Base-by-base conservation (phyloP, 2,888 invertebrate species). In the Galeruca laticollis region DNA sequence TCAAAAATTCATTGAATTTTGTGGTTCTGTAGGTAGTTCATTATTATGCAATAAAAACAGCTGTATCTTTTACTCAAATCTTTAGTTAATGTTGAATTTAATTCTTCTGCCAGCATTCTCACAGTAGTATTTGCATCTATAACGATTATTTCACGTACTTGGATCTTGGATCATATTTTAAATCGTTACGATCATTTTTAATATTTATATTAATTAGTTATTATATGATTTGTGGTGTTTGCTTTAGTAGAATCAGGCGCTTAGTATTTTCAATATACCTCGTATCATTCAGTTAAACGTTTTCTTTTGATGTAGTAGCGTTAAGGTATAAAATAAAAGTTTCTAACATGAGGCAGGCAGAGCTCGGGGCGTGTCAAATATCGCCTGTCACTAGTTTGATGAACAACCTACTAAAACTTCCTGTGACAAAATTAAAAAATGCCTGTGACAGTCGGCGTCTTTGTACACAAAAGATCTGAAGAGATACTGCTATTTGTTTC, bases 391-490 rank as follows among this genome's bases (percentile, higher is more conserved):
- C 60, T 66, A 57, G 52, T 64, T 75, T 75, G 74, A 76, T 74
- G 73, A 66, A 75, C 73, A 63, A 70, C 75, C 70, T 69, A 54
- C 71, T 60, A 71, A 37, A 75, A 76, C 74, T 77, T 77, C 74
- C 77, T 76, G 76, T 77, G 78, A 77, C 79, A 77, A 79, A 79
- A 77, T 78, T 79, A 76, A 78, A 79, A 79, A 80, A 76, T 76
- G 72, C 74, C 69, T 63, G 68, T 72, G 71, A 63, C 68, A 40
- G 72, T 60, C 74, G 74, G 74, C 47, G 20, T 9, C 72, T 74
- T 73, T 74, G 72, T 69, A 62, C 60, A 64, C 51, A 60, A 49
- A 35, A 70, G 65, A 71, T 70, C 70, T 64, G 61, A 71, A 54
- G 69, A 65, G 71, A 65, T 67, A 56, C 52, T 52, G 52, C 65